Evolutionary conservation across 2,113 vertebrate genomes (phyloP), one percentile per base, ranked within the genome.

Genomic region (Dryoscopus gambensis): DNA sequence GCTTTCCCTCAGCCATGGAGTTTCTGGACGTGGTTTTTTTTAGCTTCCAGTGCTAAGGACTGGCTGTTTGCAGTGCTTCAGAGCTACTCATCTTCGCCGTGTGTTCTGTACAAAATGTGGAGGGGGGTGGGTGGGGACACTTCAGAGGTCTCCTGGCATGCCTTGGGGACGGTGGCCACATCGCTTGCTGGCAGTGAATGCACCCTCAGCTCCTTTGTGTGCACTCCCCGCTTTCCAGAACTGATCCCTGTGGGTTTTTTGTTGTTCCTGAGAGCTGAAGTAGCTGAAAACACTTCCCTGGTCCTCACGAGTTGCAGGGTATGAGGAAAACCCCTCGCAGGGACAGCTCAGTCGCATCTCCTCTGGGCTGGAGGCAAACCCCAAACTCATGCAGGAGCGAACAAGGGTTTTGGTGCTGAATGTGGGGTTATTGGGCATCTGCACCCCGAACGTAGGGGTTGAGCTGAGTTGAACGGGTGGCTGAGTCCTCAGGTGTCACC

Each of bases 121-220:
- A 35, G 57, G 52, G 13, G n/a, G 47, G 44, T 2, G 23, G n/a
- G 60, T 11, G 50, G 53, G 68, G 13, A 7, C 13, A 3, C 74
- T 77, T 30, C 50, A 4, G 62, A 74, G 68, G 63, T 89, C 71
- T 86, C 57, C 37, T 10, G 69, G 95, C 91, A 91, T 87, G 91
- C 49, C 3, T 87, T 95, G 71, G 86, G 80, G n/a, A 47, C 11
- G 5, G 52, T 79, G 86, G 76, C 80, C 37, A 2, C 30, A 10
- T 91, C 63, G 84, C 91, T 95, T 75, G 81, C 91, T 94, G 87
- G 65, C 89, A 77, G 18, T 59, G 91, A 80, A 85, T 52, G 90
- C 74, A 25, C 91, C 91, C 78, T 59, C 85, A 42, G 46, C 65
- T 77, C 44, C 62, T 55, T 20, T 44, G 33, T 64, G 30, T 60